A percentile compares a stretch with the other conserved stretches of the same genome.
Evolutionary conservation across 1,140 invertebrate genomes (phyloP).

Genomic region (Trichonephila clavata): DNA sequence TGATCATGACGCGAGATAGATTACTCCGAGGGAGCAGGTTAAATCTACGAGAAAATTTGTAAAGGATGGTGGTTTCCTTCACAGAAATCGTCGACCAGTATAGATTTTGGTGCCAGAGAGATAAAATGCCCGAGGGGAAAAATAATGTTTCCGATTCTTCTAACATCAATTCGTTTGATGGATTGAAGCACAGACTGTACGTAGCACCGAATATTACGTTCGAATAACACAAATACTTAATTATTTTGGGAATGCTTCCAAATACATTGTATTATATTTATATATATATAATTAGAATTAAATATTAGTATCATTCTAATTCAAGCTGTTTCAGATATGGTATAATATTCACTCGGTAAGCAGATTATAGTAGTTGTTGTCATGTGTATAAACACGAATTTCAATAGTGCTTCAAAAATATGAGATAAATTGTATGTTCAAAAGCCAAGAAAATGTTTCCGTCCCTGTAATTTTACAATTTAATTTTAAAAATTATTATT

Average conservation of each 20-base stretch:
- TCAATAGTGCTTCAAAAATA: too few species aligned
- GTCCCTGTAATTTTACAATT: too few species aligned
- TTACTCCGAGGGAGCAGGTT: conserved; percentile 31
- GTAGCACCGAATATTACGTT: not conserved
- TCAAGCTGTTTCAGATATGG: too few species aligned
- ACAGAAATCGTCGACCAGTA: conserved; percentile 12
- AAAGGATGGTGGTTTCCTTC: conserved; percentile 35
- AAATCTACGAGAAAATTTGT: conserved; percentile 63
- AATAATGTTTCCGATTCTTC: conserved; percentile 45
- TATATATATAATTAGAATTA: too few species aligned
- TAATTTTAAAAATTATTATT: too few species aligned
- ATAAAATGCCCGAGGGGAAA: conserved; percentile 27
- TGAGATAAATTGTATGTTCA: too few species aligned
- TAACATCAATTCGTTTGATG: conserved; percentile 35
- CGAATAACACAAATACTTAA: not conserved
- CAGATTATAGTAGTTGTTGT: too few species aligned
- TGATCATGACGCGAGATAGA: conserved; percentile 45
- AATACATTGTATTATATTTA: too few species aligned
- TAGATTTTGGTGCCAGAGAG: conserved; percentile 21
- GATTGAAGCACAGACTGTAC: conserved; percentile 9
- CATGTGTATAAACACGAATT: too few species aligned
- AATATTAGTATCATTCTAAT: too few species aligned
- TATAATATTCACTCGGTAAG: too few species aligned
- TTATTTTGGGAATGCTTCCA: not conserved
- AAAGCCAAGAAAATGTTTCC: too few species aligned